These are phyloP conservation scores for Tragelaphus scriptus DNA, from an alignment of 2,113 vertebrate genomes.

Conservation along the genomic window DNA sequence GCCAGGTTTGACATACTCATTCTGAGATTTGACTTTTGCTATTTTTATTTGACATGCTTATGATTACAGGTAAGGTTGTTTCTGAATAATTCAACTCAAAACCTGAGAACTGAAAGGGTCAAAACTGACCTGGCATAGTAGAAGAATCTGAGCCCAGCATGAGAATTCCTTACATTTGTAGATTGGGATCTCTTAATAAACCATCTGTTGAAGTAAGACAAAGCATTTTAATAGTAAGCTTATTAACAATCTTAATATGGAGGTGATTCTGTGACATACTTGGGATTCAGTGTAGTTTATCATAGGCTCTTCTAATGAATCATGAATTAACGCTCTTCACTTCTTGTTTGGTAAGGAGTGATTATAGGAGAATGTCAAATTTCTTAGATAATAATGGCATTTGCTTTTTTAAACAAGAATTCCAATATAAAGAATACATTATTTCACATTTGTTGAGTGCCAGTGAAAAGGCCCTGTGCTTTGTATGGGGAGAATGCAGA, in stretches of 20 bases:
- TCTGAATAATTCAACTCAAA: neutral
- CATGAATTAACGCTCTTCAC: neutral
- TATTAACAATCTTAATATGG: neutral
- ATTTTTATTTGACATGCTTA: neutral
- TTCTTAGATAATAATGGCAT: conserved; percentile 25
- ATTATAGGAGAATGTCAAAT: neutral
- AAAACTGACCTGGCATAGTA: neutral
- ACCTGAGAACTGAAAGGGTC: neutral
- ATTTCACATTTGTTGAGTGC: conserved; percentile 16
- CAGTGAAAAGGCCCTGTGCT: neutral
- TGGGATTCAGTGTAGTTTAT: neutral
- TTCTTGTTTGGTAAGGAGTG: neutral
- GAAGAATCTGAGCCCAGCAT: neutral
- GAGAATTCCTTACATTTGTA: neutral
- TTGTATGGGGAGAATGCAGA: neutral
- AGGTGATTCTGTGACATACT: neutral
- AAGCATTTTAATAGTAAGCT: neutral
- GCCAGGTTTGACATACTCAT: neutral
- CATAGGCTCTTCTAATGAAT: neutral
- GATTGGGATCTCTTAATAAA: neutral
- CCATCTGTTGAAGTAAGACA: neutral
- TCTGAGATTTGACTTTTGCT: neutral
- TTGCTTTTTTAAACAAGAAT: conserved; percentile 25
- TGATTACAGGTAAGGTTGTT: conserved; percentile 14
- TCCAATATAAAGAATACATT: neutral